Conservation (phyloP, 2,888 invertebrate species). For the Linnaemya tessellans region DNA sequence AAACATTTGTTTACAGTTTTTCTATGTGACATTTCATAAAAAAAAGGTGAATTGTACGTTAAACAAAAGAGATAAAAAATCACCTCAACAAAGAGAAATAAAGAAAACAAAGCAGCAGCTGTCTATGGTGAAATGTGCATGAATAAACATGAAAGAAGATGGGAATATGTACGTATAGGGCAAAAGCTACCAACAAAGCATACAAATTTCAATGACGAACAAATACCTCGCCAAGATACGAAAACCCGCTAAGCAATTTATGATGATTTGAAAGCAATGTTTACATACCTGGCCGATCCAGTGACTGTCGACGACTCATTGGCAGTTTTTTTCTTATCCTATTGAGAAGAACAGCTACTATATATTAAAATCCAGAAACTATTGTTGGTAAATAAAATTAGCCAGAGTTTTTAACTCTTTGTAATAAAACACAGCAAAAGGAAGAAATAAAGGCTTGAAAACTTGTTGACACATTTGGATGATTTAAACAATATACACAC, state of each 20-base stretch:
- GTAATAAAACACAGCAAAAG: conserved; percentile 30
- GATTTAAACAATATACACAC: conserved; percentile 28
- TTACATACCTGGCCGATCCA: conserved; percentile 80
- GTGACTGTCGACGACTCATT: conserved; percentile 81
- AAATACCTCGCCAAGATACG: conserved; percentile 33
- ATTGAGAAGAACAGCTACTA: conserved; percentile 49
- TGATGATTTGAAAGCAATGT: not conserved
- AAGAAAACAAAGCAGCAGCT: conserved; percentile 53
- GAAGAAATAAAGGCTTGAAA: conserved; percentile 43
- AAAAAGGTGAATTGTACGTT: conserved; percentile 50
- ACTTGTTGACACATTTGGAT: conserved; percentile 68
- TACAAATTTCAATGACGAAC: conserved; percentile 24
- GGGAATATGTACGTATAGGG: not conserved
- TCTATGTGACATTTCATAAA: conserved; percentile 46
- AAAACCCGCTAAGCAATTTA: conserved; percentile 9
- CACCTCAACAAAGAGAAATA: conserved; percentile 53
- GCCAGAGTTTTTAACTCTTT: conserved; percentile 51
- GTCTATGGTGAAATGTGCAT: conserved; percentile 40
- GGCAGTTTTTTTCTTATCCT: conserved; percentile 74
- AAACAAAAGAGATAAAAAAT: conserved; percentile 13
- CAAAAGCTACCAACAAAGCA: conserved; percentile 9
- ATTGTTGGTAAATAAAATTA: conserved; percentile 31
- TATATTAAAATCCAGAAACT: conserved; percentile 55
- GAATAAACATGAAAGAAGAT: conserved; percentile 1
- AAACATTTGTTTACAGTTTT: conserved; percentile 59